Base-by-base conservation (phyloP, 2,797 vertebrate genomes). In the Meda fulgida region DNA sequence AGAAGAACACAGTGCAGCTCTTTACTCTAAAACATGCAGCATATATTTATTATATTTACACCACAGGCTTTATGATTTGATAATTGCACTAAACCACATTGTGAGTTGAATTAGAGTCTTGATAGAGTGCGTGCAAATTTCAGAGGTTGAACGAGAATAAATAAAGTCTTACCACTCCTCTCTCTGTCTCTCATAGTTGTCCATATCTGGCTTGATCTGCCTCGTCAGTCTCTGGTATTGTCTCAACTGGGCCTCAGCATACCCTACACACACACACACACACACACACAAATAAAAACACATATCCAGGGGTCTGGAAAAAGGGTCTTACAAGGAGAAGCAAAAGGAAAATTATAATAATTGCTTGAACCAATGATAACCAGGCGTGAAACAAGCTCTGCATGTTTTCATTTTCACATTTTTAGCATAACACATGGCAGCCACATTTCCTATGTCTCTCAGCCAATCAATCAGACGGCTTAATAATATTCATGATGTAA, bases 151-250 rank as follows among this genome's bases (percentile, higher is more conserved):
- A 38, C 10, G 5, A 26, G 14, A 21, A 60, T 16, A 38, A 36
- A 23, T 19, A 5, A 38, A 60, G 16, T 84, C 97, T 95, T 76
- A 98, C 98, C 93, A 94, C 71, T 96, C 96, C 58, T 97, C 96
- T 76, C 95, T 96, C 87, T 97, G 95, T 86, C 84, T 95, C 91
- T 96, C 95, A 0, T 99, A 99, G 26, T 93, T 83, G 51, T 97
- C 96, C 95, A 99, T 92, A 94, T 99, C 96, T 1, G 98, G 98
- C 90, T 93, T 96, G 92, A 99, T 98, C 94, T 99, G 98, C 91
- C 91, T 97, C 2, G 97, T 98, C 90, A 99, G 92, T 76, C 98
- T 90, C 91, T 98, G 98, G 93, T 99, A 99, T 90, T 99, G 98
- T 34, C 98, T 95, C 80, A 98, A 92, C 84, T 99, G 98, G 31